Conservation (phyloP, 2,113 vertebrate species). For the Oenanthe melanoleuca region DNA sequence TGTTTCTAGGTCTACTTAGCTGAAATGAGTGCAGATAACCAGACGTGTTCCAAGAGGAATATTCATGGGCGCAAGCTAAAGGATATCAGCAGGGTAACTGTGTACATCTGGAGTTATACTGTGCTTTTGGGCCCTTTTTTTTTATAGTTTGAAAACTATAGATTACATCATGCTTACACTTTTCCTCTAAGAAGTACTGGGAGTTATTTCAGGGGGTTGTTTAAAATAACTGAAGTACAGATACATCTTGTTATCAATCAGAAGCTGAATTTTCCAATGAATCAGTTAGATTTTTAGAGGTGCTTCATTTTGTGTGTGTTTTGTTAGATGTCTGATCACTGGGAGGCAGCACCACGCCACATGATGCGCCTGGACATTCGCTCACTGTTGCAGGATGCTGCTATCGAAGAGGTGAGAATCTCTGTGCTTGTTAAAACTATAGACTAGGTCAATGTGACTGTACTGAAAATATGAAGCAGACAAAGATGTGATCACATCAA, state of each 20-base stretch:
- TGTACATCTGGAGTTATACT: background rate
- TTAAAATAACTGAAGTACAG: background rate
- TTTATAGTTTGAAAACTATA: background rate
- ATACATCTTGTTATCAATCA: background rate
- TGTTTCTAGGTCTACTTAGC: constrained; percentile 91
- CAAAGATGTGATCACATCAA: background rate
- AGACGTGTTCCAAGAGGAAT: constrained; percentile 95
- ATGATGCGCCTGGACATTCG: constrained; percentile 97
- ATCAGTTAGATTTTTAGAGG: background rate
- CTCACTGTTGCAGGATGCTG: constrained; percentile 96
- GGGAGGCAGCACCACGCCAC: constrained; percentile 94
- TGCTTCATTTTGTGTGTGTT: constrained; percentile 26
- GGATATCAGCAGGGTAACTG: constrained; percentile 90
- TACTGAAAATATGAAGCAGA: background rate
- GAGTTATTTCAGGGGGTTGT: background rate
- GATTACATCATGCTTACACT: background rate
- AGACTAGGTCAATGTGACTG: background rate
- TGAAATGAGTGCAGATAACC: constrained; percentile 94
- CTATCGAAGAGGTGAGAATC: constrained; percentile 91
- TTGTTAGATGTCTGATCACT: constrained; percentile 90
- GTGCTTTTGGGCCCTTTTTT: background rate
- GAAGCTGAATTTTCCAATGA: background rate
- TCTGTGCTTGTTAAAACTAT: background rate
- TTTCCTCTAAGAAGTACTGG: background rate
- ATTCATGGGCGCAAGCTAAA: constrained; percentile 91